Evolutionary conservation across 2,797 vertebrate genomes (phyloP).

Genomic region (Sebastes paucispinis): DNA sequence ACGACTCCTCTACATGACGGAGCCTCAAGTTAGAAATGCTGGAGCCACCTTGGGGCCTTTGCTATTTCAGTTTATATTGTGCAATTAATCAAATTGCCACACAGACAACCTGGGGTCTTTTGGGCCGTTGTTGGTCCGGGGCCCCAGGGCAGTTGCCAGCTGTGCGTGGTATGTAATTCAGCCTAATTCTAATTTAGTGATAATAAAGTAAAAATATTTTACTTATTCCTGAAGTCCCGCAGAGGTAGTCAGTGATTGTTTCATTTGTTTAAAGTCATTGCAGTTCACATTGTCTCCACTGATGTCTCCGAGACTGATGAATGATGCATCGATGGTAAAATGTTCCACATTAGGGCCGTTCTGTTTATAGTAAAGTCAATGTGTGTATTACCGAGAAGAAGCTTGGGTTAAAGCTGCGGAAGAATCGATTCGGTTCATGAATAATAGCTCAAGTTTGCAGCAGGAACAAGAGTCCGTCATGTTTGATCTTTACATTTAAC

Average conservation of each 20-base stretch:
- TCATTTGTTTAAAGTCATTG: background rate
- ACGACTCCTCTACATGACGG: background rate
- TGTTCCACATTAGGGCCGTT: constrained; percentile 18
- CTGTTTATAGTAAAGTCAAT: background rate
- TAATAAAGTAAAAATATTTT: background rate
- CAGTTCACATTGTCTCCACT: background rate
- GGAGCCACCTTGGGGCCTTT: background rate
- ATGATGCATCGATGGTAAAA: background rate
- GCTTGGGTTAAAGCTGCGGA: background rate
- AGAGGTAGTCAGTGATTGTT: background rate
- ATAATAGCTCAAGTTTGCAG: background rate
- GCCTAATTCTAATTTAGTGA: background rate
- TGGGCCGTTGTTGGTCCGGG: background rate
- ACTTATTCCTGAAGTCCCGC: background rate
- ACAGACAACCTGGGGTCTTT: background rate
- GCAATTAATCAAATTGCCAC: background rate
- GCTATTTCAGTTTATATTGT: background rate
- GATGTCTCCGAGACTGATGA: background rate
- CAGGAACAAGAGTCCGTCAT: background rate
- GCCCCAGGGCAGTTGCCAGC: background rate
- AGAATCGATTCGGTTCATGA: background rate
- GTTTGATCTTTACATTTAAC: background rate
- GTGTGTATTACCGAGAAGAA: background rate
- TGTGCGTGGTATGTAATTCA: background rate
- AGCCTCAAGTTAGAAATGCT: background rate